A percentile compares a stretch with the other conserved stretches of the same genome.
phyloP scores from a whole-genome alignment of 1,140 invertebrate species.

The Brachionus koreanus region DNA sequence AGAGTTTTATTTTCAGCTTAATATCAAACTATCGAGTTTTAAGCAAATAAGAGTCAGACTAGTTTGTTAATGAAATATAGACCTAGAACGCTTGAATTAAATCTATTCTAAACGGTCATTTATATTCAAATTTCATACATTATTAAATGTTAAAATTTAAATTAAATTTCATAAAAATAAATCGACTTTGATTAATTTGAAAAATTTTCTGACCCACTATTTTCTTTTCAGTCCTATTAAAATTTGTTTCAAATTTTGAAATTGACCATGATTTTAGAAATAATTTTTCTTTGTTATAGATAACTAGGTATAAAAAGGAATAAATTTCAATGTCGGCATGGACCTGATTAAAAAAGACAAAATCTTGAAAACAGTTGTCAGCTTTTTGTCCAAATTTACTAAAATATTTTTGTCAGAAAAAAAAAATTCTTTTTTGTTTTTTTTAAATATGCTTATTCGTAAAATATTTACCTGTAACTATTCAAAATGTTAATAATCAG shows the following conservation, averaged over 20 bases:
- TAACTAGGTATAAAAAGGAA: too few species aligned
- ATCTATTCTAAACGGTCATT: slow-evolving; percentile 26
- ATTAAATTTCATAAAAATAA: not conserved
- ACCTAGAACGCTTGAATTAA: slow-evolving; percentile 26
- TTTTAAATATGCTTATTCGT: not conserved
- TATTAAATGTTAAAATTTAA: slow-evolving; percentile 12
- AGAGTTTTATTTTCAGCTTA: not conserved
- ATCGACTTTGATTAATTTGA: not conserved
- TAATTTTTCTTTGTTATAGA: too few species aligned
- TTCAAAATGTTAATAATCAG: not conserved
- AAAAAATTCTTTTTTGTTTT: not conserved
- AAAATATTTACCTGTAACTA: slow-evolving; percentile 4
- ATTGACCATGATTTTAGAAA: not conserved
- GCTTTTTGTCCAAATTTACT: not conserved
- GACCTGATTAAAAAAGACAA: too few species aligned
- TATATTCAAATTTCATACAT: slow-evolving; percentile 22
- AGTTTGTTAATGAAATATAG: not conserved
- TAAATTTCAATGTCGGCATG: too few species aligned
- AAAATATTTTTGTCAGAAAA: not conserved
- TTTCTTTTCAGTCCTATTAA: not conserved
- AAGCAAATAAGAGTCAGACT: slow-evolving; percentile 15
- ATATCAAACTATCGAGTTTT: slow-evolving; percentile 20
- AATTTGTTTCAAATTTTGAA: too few species aligned
- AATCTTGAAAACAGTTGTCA: too few species aligned
- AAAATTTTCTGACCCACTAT: not conserved